Conservation (phyloP, 1,140 invertebrate genomes). For the Zaprionus kolodkinae region DNA sequence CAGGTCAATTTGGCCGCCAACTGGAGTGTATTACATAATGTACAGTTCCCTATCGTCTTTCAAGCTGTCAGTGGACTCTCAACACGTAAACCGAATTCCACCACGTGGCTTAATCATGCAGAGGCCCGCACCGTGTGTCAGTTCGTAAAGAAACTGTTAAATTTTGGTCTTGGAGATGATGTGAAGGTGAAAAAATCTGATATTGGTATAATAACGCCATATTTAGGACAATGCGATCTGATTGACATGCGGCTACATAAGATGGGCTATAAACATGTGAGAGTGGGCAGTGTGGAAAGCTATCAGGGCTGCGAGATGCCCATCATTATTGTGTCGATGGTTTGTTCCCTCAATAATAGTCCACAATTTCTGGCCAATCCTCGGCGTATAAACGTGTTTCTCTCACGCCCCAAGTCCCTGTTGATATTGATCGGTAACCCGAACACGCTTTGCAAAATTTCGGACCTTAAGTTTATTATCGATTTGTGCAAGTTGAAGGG, state of each 20-base stretch:
- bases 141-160: conserved; percentile 84
- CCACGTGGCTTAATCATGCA: conserved; percentile 51
- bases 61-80: conserved; percentile 86
- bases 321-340: conserved; percentile 91
- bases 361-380: conserved; percentile 89
- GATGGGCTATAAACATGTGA: conserved; percentile 75
- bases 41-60: conserved; percentile 87
- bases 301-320: conserved; percentile 93
- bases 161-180: conserved; percentile 58
- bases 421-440: conserved; percentile 93
- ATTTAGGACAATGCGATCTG: conserved; percentile 87
- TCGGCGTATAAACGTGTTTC: conserved; percentile 92
- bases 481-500: conserved; percentile 25
- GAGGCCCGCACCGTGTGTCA: conserved; percentile 87
- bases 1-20: conserved; percentile 56
- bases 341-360: conserved; percentile 86
- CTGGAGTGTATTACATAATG: conserved; percentile 80
- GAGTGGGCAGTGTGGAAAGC: conserved; percentile 93
- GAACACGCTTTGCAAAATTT: conserved; percentile 25
- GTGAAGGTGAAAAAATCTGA: conserved; percentile 85
- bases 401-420: conserved; percentile 91
- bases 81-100: conserved; percentile 18
- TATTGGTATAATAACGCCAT: conserved; percentile 94
- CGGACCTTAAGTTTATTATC: conserved; percentile 40
- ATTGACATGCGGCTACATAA: conserved; percentile 65